phyloP scores from a whole-genome alignment of 2,113 vertebrate genomes.

The Amphiprion ocellaris region DNA sequence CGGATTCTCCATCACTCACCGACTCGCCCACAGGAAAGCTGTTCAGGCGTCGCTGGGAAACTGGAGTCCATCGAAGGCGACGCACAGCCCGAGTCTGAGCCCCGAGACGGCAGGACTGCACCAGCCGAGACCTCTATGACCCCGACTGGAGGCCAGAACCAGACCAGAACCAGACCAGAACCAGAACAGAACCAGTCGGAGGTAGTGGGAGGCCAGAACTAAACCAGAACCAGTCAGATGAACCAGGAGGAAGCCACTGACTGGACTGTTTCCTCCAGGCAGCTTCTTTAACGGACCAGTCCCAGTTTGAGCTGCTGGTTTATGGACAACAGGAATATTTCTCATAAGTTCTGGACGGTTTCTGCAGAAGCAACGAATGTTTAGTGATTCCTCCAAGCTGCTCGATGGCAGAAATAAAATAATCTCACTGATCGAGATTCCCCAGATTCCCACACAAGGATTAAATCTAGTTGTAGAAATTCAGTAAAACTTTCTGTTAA shows the following conservation, averaged over 20 bases:
- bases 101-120: constrained; percentile 91
- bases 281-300: constrained; percentile 3
- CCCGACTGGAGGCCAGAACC: background rate
- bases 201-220: no score
- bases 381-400: constrained; percentile 18
- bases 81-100: constrained; percentile 91
- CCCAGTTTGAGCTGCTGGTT: no score
- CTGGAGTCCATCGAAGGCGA: constrained; percentile 91
- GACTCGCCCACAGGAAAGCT: constrained; percentile 93
- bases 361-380: background rate
- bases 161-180: no score
- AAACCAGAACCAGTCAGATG: no score
- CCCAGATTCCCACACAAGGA: no score
- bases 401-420: background rate
- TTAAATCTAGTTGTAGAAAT: no score
- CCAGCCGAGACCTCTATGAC: constrained; percentile 92
- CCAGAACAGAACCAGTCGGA: no score
- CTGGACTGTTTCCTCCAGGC: background rate
- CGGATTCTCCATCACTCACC: constrained; percentile 96
- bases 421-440: background rate
- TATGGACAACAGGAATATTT: no score
- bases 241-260: background rate
- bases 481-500: no score
- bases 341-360: background rate
- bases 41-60: constrained; percentile 92